Evolutionary conservation across 2,113 vertebrate species (phyloP), one percentile per base, ranked within the genome.

Genomic region (Hippocampus abdominalis): DNA sequence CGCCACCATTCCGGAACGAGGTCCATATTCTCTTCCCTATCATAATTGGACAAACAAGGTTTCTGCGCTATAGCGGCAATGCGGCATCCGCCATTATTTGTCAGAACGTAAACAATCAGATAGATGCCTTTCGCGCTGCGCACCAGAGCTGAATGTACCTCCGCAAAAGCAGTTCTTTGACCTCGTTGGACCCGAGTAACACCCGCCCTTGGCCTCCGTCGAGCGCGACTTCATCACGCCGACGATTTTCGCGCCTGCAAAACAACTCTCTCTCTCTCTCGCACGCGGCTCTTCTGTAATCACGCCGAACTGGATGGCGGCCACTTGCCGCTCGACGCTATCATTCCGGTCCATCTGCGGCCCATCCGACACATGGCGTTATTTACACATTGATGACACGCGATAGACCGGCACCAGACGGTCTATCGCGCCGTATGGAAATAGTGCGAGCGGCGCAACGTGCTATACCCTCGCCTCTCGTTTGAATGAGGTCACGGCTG

Each of bases 371-470:
- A 88, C 89, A 88, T 90, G 89, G 86, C 25, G 72, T 83, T 90
- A 88, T 88, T 90, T 89, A 90, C 89, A 90, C 86, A 89, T 90
- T 90, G 88, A 88, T 90, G 89, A 88, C 85, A 84, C 82, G 57
- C 80, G 76, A 36, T 36, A 42, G 40, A 42, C 40, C 2, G 64
- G 69, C 75, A 73, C 15, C 39, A 80, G 83, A 75, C 86, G 79
- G 79, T 84, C 79, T 80, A 80, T 76, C 70, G 25, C 23, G 21
- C 46, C 23, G 21, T 51, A 73, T 9, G 15, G 36, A 27, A 54
- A 59, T 23, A 15, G n/a, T 7, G 40, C 6, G 36, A 57, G 32
- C 70, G 78, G 76, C 76, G 72, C 69, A 56, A 49, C 67, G 71
- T 59, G 78, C 75, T 69, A 74, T 36, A 36, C 32, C 85, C 71